Evolutionary conservation across 2,113 vertebrate species (phyloP), one percentile per base, ranked within the genome.

Genomic region (Suncus etruscus): DNA sequence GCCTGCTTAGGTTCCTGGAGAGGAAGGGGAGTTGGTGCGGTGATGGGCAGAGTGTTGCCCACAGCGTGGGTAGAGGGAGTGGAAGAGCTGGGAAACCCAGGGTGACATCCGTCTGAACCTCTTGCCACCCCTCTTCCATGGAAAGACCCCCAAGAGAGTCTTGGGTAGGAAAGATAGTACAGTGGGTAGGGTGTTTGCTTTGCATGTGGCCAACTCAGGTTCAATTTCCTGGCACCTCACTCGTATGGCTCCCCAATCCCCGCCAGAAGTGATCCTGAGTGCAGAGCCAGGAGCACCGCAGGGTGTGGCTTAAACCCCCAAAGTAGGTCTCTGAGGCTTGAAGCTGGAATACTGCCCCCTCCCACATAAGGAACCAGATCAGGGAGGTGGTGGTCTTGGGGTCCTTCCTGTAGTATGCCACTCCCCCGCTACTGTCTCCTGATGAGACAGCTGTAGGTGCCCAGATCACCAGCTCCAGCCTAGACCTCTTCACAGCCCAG

Each of bases 51-150:
- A 16, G 84, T 32, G 70, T 32, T 79, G 88, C 85, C 85, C 79
- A 24, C 8, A 0, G 84, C 51, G 80, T 68, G 32, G 70, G 82
- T 31, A 66, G 39, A 87, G 18, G 47, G 0, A 0, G 65, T 76
- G 78, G 78, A 81, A 79, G 89, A 39, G 32, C 75, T 27, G 79
- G 61, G 75, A 61, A 77, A 47, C 78, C 86, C 14, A 8, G 47
- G 66, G 61, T 27, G 72, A 69, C 24, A 5, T 61, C 50, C 18
- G 24, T 45, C 29, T 83, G 76, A 20, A 20, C 54, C 70, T 73
- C 72, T 72, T 16, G 47, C 63, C 76, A 25, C 25, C 48, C 20
- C 14, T 10, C 0, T 32, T 61, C 77, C 66, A 12, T 29, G 22
- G 76, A n/a, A n/a, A n/a, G 74, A 76, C 29, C 87, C 39, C 48